phyloP scores from a whole-genome alignment of 1,140 invertebrate genomes.

The Prorops nasuta region DNA sequence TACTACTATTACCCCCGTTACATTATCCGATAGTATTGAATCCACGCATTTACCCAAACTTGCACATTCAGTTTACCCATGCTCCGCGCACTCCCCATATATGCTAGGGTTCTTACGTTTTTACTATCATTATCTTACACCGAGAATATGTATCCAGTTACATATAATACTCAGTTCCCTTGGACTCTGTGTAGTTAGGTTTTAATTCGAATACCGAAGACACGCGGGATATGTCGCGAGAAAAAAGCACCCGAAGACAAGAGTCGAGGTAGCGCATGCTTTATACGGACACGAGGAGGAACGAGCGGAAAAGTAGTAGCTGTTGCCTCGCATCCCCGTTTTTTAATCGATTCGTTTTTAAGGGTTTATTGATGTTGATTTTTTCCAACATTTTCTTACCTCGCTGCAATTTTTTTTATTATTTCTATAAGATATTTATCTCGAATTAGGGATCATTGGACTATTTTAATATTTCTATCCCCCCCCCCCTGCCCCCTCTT shows the following conservation, averaged over 20 bases:
- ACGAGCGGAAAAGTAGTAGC: not conserved
- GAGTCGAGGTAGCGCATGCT: too few relatives aligned
- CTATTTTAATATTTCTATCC: conserved; percentile 11
- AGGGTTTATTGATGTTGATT: conserved; percentile 33
- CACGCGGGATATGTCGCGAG: not conserved
- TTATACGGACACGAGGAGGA: too few relatives aligned
- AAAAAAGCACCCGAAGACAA: not conserved
- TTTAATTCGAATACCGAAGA: conserved; percentile 32
- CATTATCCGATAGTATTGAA: conserved; percentile 54
- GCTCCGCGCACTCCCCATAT: conserved; percentile 52
- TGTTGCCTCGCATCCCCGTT: conserved; percentile 25
- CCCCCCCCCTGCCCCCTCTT: too few relatives aligned
- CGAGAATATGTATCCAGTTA: conserved; percentile 33
- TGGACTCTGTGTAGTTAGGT: conserved; percentile 47
- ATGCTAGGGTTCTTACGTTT: conserved; percentile 44
- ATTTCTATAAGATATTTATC: conserved; percentile 31
- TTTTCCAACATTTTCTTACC: conserved; percentile 32
- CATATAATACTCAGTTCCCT: conserved; percentile 35
- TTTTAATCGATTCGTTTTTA: conserved; percentile 26
- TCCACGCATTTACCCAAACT: conserved; percentile 54
- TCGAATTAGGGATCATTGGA: conserved; percentile 30
- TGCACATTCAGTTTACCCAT: conserved; percentile 54
- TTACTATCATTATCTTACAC: conserved; percentile 29
- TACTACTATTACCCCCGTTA: conserved; percentile 47
- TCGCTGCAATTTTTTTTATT: conserved; percentile 33